These are phyloP conservation scores for Spodoptera frugiperda DNA, from an alignment of 1,140 invertebrate species.

Conservation along the genomic window DNA sequence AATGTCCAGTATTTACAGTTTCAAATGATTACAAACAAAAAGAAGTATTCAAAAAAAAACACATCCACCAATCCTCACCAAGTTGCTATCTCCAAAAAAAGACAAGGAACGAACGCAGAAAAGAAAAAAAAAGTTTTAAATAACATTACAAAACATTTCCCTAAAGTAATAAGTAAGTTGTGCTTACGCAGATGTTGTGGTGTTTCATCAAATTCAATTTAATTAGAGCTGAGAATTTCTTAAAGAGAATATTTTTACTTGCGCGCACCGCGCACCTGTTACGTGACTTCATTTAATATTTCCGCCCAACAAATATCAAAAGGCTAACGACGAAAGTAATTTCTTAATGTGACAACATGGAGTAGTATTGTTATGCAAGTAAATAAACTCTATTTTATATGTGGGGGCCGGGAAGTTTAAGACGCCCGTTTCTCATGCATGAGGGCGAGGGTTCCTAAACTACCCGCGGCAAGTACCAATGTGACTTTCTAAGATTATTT, in stretches of 20 bases:
- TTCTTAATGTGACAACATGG: constrained; percentile 2
- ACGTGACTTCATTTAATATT: constrained; percentile 56
- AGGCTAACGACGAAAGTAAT: constrained; percentile 25
- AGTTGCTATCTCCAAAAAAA: too few relatives aligned
- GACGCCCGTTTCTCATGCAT: too few relatives aligned
- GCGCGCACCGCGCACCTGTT: constrained; percentile 39
- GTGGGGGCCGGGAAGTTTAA: too few relatives aligned
- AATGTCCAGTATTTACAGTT: too few relatives aligned
- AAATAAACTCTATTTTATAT: neutral
- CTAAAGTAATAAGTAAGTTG: constrained; percentile 9
- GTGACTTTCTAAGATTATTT: too few relatives aligned
- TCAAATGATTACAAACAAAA: too few relatives aligned
- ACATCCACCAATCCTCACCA: too few relatives aligned
- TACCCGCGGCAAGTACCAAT: too few relatives aligned
- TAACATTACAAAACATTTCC: constrained; percentile 22
- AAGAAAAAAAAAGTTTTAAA: constrained; percentile 1
- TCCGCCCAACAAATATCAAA: constrained; percentile 41
- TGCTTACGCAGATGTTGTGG: constrained; percentile 8
- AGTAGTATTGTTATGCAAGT: neutral
- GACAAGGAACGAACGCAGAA: too few relatives aligned
- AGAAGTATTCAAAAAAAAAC: too few relatives aligned
- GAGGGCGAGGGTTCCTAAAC: too few relatives aligned
- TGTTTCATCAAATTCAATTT: constrained; percentile 35
- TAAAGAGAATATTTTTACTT: constrained; percentile 31
- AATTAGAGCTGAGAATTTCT: constrained; percentile 31